These are phyloP conservation scores for Hydropotes inermis DNA, from an alignment of 2,113 vertebrate genomes.

Conservation along the genomic window DNA sequence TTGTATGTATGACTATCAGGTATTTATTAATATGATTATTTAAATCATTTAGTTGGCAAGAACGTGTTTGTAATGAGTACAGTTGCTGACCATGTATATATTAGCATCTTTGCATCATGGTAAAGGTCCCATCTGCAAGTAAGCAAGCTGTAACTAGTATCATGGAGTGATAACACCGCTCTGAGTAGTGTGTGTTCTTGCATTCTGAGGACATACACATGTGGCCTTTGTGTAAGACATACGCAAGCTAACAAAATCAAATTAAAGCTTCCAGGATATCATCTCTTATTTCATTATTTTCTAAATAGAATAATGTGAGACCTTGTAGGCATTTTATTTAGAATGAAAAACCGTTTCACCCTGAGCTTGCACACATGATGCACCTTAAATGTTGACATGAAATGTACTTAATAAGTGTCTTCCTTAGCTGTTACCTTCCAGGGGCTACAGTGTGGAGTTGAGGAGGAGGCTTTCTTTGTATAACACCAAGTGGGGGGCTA, in stretches of 20 bases:
- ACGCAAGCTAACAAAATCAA: not conserved
- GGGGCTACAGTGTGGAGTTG: not conserved
- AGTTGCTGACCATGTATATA: not conserved
- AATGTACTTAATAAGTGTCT: not conserved
- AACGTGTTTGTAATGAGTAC: not conserved
- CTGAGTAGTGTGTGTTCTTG: not conserved
- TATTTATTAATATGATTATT: slow-evolving; percentile 70
- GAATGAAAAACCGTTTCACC: not conserved
- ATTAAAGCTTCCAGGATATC: not conserved
- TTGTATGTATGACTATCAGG: slow-evolving; percentile 43
- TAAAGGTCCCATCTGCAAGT: not conserved
- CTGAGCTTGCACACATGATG: not conserved
- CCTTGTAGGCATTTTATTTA: not conserved
- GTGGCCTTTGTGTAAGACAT: not conserved
- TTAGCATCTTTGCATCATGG: not conserved
- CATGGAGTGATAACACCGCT: not conserved
- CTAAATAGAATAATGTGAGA: not conserved
- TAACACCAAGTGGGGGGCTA: not conserved
- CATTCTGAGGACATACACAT: not conserved
- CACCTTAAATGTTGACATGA: not conserved
- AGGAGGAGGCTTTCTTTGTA: not conserved
- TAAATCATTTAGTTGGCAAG: slow-evolving; percentile 21
- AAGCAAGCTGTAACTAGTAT: not conserved
- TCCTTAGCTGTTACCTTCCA: not conserved
- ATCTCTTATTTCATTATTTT: not conserved